These are phyloP conservation scores for Spea bombifrons DNA, from an alignment of 2,113 vertebrate species.

Conservation along the genomic window DNA sequence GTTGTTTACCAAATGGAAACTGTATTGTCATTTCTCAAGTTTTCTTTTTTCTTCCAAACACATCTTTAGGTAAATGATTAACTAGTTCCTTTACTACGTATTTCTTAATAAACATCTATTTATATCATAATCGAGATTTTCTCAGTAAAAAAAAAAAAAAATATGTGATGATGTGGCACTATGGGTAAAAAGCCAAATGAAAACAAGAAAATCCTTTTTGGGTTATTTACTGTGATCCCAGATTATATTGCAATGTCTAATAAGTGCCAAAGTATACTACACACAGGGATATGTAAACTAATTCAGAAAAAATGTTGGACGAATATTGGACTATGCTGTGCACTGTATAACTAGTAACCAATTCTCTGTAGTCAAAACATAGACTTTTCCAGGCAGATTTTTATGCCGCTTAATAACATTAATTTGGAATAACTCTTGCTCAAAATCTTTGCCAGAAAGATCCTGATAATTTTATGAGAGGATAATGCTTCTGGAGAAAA, in stretches of 20 bases:
- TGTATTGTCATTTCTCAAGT: too few relatives aligned
- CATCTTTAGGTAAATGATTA: too few relatives aligned
- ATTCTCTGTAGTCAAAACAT: slow-evolving; percentile 53
- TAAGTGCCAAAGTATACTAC: slow-evolving; percentile 60
- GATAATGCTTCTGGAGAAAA: slow-evolving; percentile 44
- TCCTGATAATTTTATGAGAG: slow-evolving; percentile 49
- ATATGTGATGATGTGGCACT: slow-evolving; percentile 25
- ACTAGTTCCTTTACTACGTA: too few relatives aligned
- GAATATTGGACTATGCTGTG: slow-evolving; percentile 57
- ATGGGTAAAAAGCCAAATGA: slow-evolving; percentile 53
- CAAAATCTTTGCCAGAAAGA: slow-evolving; percentile 41
- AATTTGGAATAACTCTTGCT: slow-evolving; percentile 59
- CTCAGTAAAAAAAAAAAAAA: not conserved
- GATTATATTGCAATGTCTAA: slow-evolving; percentile 56
- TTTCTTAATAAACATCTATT: not conserved
- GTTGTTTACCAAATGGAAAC: too few relatives aligned
- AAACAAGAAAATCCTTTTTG: slow-evolving; percentile 43
- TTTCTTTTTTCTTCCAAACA: too few relatives aligned
- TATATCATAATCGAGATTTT: not conserved
- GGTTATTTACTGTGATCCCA: slow-evolving; percentile 54
- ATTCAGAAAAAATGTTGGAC: slow-evolving; percentile 51
- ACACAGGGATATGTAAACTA: slow-evolving; percentile 60
- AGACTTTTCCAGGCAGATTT: slow-evolving; percentile 54
- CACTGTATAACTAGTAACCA: slow-evolving; percentile 52
- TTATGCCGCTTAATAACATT: slow-evolving; percentile 66